Evolutionary conservation across 2,888 invertebrate genomes (phyloP).

Genomic region (Ornithoptera alexandrae): DNA sequence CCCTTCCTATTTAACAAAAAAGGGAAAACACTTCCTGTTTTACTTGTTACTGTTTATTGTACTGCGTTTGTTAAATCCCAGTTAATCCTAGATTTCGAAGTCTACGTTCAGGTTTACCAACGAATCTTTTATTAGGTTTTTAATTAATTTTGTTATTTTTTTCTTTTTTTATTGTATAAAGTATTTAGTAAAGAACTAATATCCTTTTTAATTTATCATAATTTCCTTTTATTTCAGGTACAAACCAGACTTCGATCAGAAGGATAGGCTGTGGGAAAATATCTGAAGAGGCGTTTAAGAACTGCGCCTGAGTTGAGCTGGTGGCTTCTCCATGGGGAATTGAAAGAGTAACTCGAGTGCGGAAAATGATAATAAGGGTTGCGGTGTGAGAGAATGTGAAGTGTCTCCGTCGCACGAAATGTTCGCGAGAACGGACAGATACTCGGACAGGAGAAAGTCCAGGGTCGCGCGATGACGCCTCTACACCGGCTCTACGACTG

Average conservation of each 20-base stretch:
- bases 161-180: neutral
- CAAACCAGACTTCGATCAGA: neutral
- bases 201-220: neutral
- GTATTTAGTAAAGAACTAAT: neutral
- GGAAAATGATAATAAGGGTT: constrained; percentile 36
- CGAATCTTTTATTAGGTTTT: no score
- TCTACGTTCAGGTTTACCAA: no score
- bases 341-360: neutral
- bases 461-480: constrained; percentile 61
- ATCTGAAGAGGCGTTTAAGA: constrained; percentile 26
- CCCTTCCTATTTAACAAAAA: no score
- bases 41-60: no score
- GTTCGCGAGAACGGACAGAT: constrained; percentile 65
- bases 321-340: neutral
- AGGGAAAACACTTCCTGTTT: no score
- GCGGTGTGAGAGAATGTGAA: constrained; percentile 43
- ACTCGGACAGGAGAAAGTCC: constrained; percentile 70
- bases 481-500: constrained; percentile 51
- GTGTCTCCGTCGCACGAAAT: constrained; percentile 46
- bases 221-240: constrained; percentile 18
- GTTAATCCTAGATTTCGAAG: no score
- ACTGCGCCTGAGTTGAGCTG: neutral
- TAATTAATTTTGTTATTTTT: no score
- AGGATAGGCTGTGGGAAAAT: constrained; percentile 34
- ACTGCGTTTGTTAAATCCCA: no score